Base-by-base conservation (phyloP, 2,113 vertebrate species). In the Castor canadensis region DNA sequence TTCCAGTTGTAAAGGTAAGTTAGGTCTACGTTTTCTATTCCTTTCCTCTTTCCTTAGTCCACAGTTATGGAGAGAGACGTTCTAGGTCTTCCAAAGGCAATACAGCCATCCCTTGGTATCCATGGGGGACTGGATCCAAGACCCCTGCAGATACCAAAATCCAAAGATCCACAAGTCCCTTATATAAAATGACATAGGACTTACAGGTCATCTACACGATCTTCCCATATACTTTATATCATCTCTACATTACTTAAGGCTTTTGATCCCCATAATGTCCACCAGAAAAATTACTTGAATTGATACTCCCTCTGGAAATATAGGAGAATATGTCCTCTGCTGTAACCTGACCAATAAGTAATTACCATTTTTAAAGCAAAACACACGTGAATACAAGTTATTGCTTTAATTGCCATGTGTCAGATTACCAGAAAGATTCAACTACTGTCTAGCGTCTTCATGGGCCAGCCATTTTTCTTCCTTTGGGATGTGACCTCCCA, bases 361-460 rank as follows among this genome's bases (percentile, higher is more conserved):
- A 76, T 79, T 92, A 92, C 12, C 28, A 92, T n/a, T 69, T 62
- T 52, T 49, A 81, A 94, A 93, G 52, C 87, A 80, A 87, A 88
- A 58, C 24, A 76, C n/a, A 72, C 64, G 10, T n/a, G 47, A 32
- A 40, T 17, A 58, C 35, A 75, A 38, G n/a, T 91, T 71, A 82
- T n/a, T 69, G 32, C 49, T 89, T 93, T 86, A 54, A 87, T 90
- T 60, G 88, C 69, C 11, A 67, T 73, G 49, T 54, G 64, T 90
- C 49, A 67, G 49, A 95, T 54, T 87, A 89, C 40, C 58, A 82
- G 56, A 95, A 93, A 87, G 20, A 3, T 87, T 75, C 69, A 91
- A 87, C 80, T 89, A 79, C 73, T 91, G 91, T 93, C 79, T 89
- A 91, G 91, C 32, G 45, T 47, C 35, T 67, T 80, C 94, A 89